These are phyloP conservation scores for Remorina albescens DNA, from an alignment of 2,797 vertebrate species.

Conservation along the genomic window DNA sequence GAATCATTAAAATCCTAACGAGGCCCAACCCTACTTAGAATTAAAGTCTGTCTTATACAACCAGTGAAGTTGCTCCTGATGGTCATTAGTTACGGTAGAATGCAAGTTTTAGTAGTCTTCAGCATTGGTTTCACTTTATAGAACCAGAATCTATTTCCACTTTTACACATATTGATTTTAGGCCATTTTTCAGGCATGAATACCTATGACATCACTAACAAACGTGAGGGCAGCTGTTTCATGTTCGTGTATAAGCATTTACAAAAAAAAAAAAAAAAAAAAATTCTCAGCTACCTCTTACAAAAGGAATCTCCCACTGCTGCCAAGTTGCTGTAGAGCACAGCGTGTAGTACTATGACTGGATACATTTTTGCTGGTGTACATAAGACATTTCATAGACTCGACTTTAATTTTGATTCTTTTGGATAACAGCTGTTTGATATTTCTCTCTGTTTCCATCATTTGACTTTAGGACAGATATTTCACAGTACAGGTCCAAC, in stretches of 20 bases:
- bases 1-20: no score
- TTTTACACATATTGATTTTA: slow-evolving; percentile 4
- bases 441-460: slow-evolving; percentile 60
- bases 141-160: no score
- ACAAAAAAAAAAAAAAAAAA: slow-evolving; percentile 9
- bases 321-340: slow-evolving; percentile 58
- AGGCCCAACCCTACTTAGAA: no score
- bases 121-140: background rate
- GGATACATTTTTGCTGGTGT: slow-evolving; percentile 42
- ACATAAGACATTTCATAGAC: slow-evolving; percentile 47
- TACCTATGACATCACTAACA: slow-evolving; percentile 51
- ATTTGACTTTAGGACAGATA: slow-evolving; percentile 40
- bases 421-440: slow-evolving; percentile 68
- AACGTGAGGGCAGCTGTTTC: slow-evolving; percentile 48
- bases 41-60: no score
- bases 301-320: slow-evolving; percentile 66
- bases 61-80: no score
- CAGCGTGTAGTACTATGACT: slow-evolving; percentile 39
- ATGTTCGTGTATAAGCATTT: slow-evolving; percentile 17
- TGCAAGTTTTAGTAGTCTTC: no score
- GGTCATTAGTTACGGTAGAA: no score
- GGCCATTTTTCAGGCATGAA: slow-evolving; percentile 37
- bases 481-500: slow-evolving; percentile 30
- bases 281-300: slow-evolving; percentile 36
- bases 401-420: slow-evolving; percentile 43